These are phyloP conservation scores for Melitaea cinxia DNA, from an alignment of 1,140 invertebrate genomes.

Conservation along the genomic window DNA sequence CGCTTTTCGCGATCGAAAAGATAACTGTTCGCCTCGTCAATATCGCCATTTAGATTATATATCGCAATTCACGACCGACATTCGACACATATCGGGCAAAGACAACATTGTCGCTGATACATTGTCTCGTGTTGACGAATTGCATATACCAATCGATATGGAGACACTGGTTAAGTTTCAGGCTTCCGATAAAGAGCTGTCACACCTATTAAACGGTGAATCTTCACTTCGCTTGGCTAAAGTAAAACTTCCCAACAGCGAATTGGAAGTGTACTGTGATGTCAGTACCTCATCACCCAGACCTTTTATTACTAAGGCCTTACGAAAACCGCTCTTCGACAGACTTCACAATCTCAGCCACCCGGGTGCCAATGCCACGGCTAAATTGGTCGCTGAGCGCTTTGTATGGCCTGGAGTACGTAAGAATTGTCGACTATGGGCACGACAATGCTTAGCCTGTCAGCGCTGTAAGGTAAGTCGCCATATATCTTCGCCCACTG, in stretches of 20 bases:
- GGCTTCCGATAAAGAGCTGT: constrained; percentile 21
- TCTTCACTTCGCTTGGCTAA: constrained; percentile 31
- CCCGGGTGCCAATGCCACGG: no score
- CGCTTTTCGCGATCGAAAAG: constrained; percentile 10
- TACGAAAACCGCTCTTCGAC: no score
- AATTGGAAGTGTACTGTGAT: constrained; percentile 27
- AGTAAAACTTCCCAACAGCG: constrained; percentile 17
- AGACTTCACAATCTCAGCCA: no score
- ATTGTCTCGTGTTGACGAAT: constrained; percentile 33
- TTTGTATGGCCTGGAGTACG: no score
- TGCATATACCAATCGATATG: constrained; percentile 17
- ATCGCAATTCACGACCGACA: constrained; percentile 25
- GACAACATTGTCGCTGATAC: constrained; percentile 33
- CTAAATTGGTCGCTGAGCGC: no score
- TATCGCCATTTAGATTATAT: constrained; percentile 17
- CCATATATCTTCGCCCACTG: no score
- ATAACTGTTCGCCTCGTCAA: constrained; percentile 18
- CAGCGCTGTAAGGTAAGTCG: no score
- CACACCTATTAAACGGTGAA: constrained; percentile 8
- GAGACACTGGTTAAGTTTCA: constrained; percentile 17
- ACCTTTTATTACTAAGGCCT: no score
- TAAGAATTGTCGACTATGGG: no score
- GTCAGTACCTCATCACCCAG: no score
- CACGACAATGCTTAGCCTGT: no score
- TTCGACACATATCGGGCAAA: constrained; percentile 27